Evolutionary conservation across 1,140 invertebrate species (phyloP).

Genomic region (Cardiocondyla obscurior): DNA sequence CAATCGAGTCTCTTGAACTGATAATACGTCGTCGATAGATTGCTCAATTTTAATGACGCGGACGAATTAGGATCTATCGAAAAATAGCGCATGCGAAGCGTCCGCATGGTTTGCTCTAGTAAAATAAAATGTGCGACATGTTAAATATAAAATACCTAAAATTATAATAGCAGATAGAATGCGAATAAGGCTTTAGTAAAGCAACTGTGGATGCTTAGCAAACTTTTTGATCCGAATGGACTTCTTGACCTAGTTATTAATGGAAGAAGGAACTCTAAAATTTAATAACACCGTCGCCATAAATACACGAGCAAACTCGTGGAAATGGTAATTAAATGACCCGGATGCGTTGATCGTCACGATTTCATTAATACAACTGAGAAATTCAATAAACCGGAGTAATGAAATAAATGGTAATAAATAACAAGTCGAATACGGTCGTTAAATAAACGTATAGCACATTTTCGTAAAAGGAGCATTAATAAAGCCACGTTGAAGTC

Average conservation of each 20-base stretch:
- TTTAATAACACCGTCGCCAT: slow-evolving; percentile 44
- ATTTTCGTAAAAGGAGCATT: slow-evolving; percentile 61
- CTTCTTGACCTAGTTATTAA: slow-evolving; percentile 49
- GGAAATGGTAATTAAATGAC: slow-evolving; percentile 42
- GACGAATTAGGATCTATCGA: too few species aligned
- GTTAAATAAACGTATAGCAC: slow-evolving; percentile 66
- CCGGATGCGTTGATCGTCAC: slow-evolving; percentile 47
- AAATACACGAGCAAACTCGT: slow-evolving; percentile 37
- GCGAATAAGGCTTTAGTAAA: slow-evolving; percentile 33
- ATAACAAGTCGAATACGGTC: slow-evolving; percentile 30
- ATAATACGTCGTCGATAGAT: too few species aligned
- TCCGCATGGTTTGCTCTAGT: not conserved
- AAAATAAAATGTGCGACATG: not conserved
- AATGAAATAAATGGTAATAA: slow-evolving; percentile 44
- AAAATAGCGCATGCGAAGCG: too few species aligned
- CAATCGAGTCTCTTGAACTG: too few species aligned
- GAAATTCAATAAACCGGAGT: slow-evolving; percentile 31
- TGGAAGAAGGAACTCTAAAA: slow-evolving; percentile 50
- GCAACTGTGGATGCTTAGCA: slow-evolving; percentile 23
- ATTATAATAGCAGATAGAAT: not conserved
- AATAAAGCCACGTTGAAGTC: slow-evolving; percentile 41
- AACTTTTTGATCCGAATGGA: slow-evolving; percentile 46
- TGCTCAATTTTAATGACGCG: too few species aligned
- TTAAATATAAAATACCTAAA: not conserved
- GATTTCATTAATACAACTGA: slow-evolving; percentile 51